A percentile compares a stretch with the other conserved stretches of the same genome.
Evolutionary conservation across 64 coral and sea anemone genomes (phyloP).

Genomic region (Stichodactyla helianthus): DNA sequence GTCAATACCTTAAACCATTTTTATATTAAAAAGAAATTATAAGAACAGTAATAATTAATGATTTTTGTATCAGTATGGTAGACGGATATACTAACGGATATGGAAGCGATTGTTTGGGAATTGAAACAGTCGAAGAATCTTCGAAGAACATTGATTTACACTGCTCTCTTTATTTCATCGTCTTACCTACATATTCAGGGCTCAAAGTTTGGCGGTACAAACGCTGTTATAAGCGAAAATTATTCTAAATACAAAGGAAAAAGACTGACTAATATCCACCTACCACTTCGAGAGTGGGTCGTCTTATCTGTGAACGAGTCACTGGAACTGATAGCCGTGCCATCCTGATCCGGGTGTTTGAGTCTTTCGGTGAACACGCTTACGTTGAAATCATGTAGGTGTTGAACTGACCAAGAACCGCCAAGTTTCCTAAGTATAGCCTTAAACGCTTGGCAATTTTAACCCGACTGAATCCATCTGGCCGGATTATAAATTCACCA

Average conservation of each 20-base stretch:
- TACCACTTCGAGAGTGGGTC: slow-evolving; percentile 18
- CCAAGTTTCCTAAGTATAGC: neutral
- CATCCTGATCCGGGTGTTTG: neutral
- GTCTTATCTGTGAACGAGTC: neutral
- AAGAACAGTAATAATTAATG: no score
- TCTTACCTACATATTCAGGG: no score
- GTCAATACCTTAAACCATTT: no score
- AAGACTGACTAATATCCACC: neutral
- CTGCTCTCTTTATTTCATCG: no score
- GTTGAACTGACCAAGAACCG: neutral
- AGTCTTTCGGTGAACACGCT: neutral
- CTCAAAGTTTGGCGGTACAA: no score
- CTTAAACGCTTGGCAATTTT: neutral
- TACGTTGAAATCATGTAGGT: neutral
- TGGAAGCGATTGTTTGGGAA: no score
- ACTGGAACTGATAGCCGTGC: neutral
- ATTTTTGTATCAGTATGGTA: no score
- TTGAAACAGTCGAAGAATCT: no score
- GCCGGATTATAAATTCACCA: neutral
- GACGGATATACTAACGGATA: no score
- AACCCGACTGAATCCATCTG: neutral
- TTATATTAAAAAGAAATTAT: no score
- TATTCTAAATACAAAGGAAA: neutral
- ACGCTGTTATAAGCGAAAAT: neutral
- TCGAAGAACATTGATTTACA: no score